Evolutionary conservation across 2,113 vertebrate species (phyloP), one percentile per base, ranked within the genome.

Genomic region (Lanius collurio): DNA sequence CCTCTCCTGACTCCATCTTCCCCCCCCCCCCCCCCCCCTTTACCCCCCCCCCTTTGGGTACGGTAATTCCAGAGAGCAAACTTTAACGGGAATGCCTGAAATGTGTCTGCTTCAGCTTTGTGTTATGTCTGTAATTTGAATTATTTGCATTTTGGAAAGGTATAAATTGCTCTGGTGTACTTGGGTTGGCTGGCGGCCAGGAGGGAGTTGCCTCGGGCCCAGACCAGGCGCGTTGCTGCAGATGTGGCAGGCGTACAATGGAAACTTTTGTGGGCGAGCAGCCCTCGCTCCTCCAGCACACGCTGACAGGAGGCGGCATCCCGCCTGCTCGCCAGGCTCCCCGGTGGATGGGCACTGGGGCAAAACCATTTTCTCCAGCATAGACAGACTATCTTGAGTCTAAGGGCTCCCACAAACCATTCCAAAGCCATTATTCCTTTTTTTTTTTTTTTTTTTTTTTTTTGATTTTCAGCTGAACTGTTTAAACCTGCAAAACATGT

Each of bases 401-500:
- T 47, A 46, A 47, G 56, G 87, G 83, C 91, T 93, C 95, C 87
- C 94, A 89, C 90, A 97, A 95, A 97, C 75, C 46, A 28, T 96
- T 96, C 91, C 11, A 5, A 50, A 65, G 63, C n/a, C 50, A 17
- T 87, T 82, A 94, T 92, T 97, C 31, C 50, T 89, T 94, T 30
- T n/a, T 10, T 8, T 28, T 30, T 4, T 16, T 37, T 37, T 15
- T 77, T 46, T 46, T 70, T 47, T 39, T 18, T 73, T 33, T 31
- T 26, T 9, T 60, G 10, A 26, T 70, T 78, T 97, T 96, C 69
- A 88, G 53, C 94, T 86, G 86, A 93, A 96, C 92, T 92, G 70
- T 96, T 90, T 96, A 97, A 97, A 97, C 97, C 98, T 98, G 98
- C 98, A 99, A 98, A 99, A 99, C 98, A 98, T 99, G 98, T 99